Evolutionary conservation across 2,113 vertebrate genomes (phyloP), one percentile per base, ranked within the genome.

Genomic region (Ageneiosus marmoratus): DNA sequence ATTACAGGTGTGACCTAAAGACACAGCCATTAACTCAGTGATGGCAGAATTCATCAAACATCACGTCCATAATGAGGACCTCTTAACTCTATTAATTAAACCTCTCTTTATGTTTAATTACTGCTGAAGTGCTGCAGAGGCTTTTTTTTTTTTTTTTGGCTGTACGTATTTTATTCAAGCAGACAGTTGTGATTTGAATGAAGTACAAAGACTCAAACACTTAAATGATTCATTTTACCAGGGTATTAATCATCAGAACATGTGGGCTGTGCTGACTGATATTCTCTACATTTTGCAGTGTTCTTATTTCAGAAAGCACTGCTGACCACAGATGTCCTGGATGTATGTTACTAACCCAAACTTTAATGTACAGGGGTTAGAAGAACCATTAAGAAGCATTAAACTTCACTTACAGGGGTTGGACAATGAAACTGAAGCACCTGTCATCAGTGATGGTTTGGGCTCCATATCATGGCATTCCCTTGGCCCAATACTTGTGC

Each of bases 1-100:
- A 69, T 82, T 56, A 32, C 80, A 74, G 13, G 24, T 58, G 67
- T 34, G 86, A 88, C 88, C 88, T 84, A 56, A 13, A 4, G 29
- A 81, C 77, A 74, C 82, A 48, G 77, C 84, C 88, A 89, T 83
- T 87, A 87, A 77, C 81, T 46, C 79, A n/a, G 56, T 73, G 84
- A 88, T 75, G 86, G 86, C 75, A 77, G 37, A 81, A 90, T 92
- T 78, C 81, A 91, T 91, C 86, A 82, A 46, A 86, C 86, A 89
- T 84, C 80, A 89, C 91, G 85, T 75, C 32, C 70, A 84, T 88
- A 91, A 91, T 46, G 55, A 89, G 85, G 56, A 65, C 73, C n/a
- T 77, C 32, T 80, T 80, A 77, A 48, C 67, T 84, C 48, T 53
- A 86, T 85, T 84, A 76, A 67, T 80, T 37, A 58, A 77, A 62